Percentiles rank a stretch among this genome's conserved stretches.
These are phyloP conservation scores for Ectemnius cavifrons DNA, from an alignment of 2,888 invertebrate species.

Conservation along the genomic window DNA sequence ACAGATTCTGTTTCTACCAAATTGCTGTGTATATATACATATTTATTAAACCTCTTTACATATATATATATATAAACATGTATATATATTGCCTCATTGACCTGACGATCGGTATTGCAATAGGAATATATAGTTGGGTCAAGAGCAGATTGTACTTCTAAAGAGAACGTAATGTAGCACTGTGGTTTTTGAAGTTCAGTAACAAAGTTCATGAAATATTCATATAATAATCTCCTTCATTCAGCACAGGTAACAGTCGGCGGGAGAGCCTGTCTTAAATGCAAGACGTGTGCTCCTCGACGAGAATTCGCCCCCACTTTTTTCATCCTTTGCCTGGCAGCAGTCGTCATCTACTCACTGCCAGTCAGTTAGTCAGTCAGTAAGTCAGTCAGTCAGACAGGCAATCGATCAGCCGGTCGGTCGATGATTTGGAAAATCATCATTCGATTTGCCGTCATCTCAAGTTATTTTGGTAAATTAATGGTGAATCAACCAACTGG, in stretches of 20 bases:
- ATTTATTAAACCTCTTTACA: neutral
- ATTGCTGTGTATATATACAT: neutral
- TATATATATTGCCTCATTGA: too few relatives aligned
- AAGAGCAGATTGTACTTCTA: too few relatives aligned
- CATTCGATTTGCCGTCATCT: too few relatives aligned
- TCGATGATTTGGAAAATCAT: neutral
- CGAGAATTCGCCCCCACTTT: conserved; percentile 39
- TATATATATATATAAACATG: too few relatives aligned
- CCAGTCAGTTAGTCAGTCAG: conserved; percentile 39
- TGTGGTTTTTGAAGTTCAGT: too few relatives aligned
- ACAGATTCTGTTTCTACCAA: neutral
- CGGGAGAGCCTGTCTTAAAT: conserved; percentile 18
- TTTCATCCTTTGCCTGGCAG: conserved; percentile 24
- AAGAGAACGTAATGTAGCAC: too few relatives aligned
- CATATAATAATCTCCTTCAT: conserved; percentile 9
- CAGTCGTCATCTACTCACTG: conserved; percentile 34
- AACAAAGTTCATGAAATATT: neutral
- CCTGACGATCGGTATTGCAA: too few relatives aligned
- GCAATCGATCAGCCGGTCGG: conserved; percentile 26
- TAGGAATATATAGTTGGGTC: too few relatives aligned
- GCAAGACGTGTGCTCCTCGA: conserved; percentile 44
- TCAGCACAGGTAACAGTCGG: conserved; percentile 11
- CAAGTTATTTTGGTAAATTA: too few relatives aligned
- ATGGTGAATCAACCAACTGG: too few relatives aligned
- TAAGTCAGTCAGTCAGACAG: conserved; percentile 43